Evolutionary conservation across 2,888 invertebrate genomes (phyloP).

Genomic region (Cerastis leucographa): DNA sequence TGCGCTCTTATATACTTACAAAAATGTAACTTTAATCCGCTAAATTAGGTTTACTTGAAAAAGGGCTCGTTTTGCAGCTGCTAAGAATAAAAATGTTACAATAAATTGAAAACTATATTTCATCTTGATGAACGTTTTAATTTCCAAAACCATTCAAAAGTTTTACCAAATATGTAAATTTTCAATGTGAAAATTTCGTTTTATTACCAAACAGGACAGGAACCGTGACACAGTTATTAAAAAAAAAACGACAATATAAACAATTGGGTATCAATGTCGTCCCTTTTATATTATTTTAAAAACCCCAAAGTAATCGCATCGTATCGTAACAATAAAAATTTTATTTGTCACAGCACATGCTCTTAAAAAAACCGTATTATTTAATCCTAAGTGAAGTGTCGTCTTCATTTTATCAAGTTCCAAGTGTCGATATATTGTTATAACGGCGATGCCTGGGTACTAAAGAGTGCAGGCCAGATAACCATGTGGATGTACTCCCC

Average conservation of each 20-base stretch:
- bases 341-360: conserved; percentile 81
- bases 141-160: conserved; percentile 52
- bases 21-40: conserved; percentile 29
- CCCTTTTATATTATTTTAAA: conserved; percentile 78
- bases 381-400: conserved; percentile 89
- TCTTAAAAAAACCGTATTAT: conserved; percentile 86
- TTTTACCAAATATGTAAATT: conserved; percentile 57
- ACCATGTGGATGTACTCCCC: conserved; percentile 87
- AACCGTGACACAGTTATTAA: conserved; percentile 82
- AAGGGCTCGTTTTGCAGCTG: conserved; percentile 55
- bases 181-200: conserved; percentile 60
- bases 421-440: conserved; percentile 89
- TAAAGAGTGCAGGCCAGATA: conserved; percentile 88
- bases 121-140: conserved; percentile 59
- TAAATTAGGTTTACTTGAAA: conserved; percentile 38
- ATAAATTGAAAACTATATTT: conserved; percentile 49
- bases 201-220: conserved; percentile 50
- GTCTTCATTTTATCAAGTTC: conserved; percentile 89
- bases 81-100: conserved; percentile 29
- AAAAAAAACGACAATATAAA: conserved; percentile 79
- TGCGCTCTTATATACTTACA: conserved; percentile 30
- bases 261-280: conserved; percentile 79
- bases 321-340: conserved; percentile 84
- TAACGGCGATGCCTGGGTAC: conserved; percentile 86
- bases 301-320: conserved; percentile 77